Evolutionary conservation across 2,797 vertebrate genomes (phyloP).

Genomic region (Galaxias olidus): DNA sequence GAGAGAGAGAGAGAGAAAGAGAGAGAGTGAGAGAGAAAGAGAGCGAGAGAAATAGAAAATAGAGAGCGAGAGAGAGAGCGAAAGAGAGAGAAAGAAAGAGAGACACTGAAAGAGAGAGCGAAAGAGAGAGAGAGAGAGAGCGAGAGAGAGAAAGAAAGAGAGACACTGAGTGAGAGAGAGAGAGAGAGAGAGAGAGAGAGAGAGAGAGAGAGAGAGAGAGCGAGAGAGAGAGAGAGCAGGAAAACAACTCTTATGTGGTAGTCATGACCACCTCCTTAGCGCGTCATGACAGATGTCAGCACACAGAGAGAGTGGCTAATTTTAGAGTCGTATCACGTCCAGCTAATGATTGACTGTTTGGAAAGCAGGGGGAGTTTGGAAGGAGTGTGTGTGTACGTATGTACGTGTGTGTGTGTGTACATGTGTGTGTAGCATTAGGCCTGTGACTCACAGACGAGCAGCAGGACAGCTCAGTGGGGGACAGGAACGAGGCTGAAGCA

Average conservation of each 20-base stretch:
- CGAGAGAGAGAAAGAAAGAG: neutral
- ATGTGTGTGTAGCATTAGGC: slow-evolving; percentile 44
- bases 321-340: slow-evolving; percentile 63
- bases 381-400: slow-evolving; percentile 24
- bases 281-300: slow-evolving; percentile 72
- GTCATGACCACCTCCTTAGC: slow-evolving; percentile 62
- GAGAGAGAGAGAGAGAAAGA: neutral
- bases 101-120: neutral
- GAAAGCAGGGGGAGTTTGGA: slow-evolving; percentile 56
- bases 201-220: neutral
- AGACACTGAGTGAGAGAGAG: neutral
- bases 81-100: neutral
- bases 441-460: slow-evolving; percentile 49
- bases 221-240: neutral
- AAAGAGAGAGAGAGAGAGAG: neutral
- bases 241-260: slow-evolving; percentile 28
- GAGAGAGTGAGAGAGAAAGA: neutral
- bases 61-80: neutral
- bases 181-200: neutral
- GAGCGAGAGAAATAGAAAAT: neutral
- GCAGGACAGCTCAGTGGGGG: slow-evolving; percentile 21
- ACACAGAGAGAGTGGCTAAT: slow-evolving; percentile 68
- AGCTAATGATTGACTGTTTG: slow-evolving; percentile 66
- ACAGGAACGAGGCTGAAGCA: neutral
- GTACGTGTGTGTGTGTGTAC: neutral